Percentiles rank a stretch among this genome's conserved stretches.
phyloP scores from a whole-genome alignment of 2,888 invertebrate genomes.

The Cheilosia impressa region DNA sequence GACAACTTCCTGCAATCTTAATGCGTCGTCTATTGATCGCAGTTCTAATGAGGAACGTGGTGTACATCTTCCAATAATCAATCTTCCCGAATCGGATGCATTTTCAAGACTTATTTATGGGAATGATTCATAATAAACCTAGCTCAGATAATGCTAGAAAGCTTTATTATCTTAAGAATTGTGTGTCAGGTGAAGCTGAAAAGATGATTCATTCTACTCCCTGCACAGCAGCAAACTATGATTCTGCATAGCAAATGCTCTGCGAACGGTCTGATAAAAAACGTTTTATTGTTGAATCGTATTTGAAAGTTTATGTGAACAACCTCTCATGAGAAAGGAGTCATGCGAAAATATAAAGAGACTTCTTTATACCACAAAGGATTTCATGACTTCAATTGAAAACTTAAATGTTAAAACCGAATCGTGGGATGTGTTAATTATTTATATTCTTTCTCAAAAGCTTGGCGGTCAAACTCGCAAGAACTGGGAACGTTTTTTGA shows the following conservation, averaged over 20 bases:
- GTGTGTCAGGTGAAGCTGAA: background rate
- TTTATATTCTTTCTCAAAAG: conserved; percentile 17
- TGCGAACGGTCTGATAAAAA: conserved; percentile 1
- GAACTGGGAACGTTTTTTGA: conserved; percentile 5
- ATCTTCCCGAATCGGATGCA: background rate
- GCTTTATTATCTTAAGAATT: background rate
- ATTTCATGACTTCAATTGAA: conserved; percentile 8
- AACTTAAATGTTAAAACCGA: background rate
- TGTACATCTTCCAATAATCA: background rate
- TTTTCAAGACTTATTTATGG: background rate
- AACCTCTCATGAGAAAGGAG: conserved; percentile 9
- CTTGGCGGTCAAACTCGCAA: background rate
- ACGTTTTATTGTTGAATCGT: conserved; percentile 23
- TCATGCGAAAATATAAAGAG: background rate
- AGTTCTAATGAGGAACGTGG: background rate
- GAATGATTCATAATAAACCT: conserved; percentile 9
- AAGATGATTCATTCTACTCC: conserved; percentile 5
- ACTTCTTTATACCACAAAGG: conserved; percentile 20
- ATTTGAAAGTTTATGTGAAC: conserved; percentile 20
- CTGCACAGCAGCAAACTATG: background rate
- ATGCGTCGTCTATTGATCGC: background rate
- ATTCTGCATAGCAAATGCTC: conserved; percentile 12
- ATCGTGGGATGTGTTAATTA: conserved; percentile 2
- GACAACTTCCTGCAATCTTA: background rate
- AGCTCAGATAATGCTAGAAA: background rate